phyloP scores from a whole-genome alignment of 2,113 vertebrate species.

The Ceratotherium simum region DNA sequence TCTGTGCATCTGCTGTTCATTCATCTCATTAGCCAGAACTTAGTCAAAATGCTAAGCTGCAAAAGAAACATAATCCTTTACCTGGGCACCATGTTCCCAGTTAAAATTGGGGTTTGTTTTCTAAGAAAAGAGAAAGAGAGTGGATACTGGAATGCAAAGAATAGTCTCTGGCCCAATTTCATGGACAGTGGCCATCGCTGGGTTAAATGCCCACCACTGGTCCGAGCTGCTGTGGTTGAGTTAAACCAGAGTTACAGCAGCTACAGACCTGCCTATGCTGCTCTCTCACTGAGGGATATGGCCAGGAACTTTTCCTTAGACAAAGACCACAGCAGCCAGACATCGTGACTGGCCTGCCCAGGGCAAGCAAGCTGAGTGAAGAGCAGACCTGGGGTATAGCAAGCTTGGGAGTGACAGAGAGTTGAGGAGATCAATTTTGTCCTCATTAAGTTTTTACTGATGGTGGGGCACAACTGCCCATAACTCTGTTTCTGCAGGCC shows the following conservation, averaged over 20 bases:
- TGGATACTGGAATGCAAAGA: not conserved
- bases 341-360: not conserved
- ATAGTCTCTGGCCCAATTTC: not conserved
- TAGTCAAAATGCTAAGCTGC: not conserved
- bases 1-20: not conserved
- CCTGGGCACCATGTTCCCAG: not conserved
- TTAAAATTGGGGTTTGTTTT: not conserved
- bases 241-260: not conserved
- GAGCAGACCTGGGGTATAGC: not conserved
- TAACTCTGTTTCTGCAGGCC: conserved; percentile 53
- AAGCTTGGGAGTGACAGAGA: not conserved
- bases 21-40: not conserved
- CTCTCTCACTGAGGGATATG: not conserved
- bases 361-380: not conserved
- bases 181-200: rapidly evolving
- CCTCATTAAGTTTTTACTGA: conserved; percentile 72
- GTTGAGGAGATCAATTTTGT: conserved; percentile 69
- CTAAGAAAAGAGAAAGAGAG: not conserved
- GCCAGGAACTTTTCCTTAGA: not conserved
- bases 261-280: not conserved
- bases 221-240: not conserved
- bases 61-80: not conserved
- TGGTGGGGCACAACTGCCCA: not conserved
- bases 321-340: not conserved
- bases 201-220: not conserved